A percentile compares a stretch with the other conserved stretches of the same genome.
phyloP scores from a whole-genome alignment of 2,888 invertebrate genomes.

The Biston stratarius region DNA sequence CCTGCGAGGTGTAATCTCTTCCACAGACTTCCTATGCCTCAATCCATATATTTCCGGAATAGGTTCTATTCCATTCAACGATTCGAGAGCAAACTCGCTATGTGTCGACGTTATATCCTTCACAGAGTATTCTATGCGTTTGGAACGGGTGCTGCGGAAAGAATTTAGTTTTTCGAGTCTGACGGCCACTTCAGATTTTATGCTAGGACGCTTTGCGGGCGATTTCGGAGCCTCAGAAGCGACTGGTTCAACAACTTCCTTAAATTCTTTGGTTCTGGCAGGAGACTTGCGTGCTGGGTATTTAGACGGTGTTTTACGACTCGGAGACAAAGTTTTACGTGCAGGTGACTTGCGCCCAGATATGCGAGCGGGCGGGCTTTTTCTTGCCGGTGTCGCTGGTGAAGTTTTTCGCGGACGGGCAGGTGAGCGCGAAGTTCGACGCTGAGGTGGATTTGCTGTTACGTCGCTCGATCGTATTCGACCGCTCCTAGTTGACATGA shows the following conservation, averaged over 20 bases:
- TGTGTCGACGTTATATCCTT: conserved; percentile 63
- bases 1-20: conserved; percentile 67
- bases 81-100: conserved; percentile 57
- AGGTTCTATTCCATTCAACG: conserved; percentile 64
- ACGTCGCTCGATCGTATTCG: conserved; percentile 65
- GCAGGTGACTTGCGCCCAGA: conserved; percentile 82
- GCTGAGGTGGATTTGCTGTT: conserved; percentile 72
- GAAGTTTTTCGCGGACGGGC: conserved; percentile 76
- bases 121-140: conserved; percentile 70
- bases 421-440: conserved; percentile 78
- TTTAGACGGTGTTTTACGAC: conserved; percentile 73
- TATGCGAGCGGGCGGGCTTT: conserved; percentile 68
- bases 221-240: conserved; percentile 61
- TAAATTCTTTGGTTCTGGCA: conserved; percentile 66
- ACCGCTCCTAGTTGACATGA: conserved; percentile 80
- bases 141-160: conserved; percentile 65
- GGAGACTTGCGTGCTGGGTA: conserved; percentile 79
- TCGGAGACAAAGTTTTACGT: conserved; percentile 76
- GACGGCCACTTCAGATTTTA: conserved; percentile 62
- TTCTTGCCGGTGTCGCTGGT: conserved; percentile 61
- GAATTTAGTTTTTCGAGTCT: conserved; percentile 63
- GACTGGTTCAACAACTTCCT: conserved; percentile 43
- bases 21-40: conserved; percentile 65
- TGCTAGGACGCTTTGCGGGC: conserved; percentile 67
- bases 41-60: conserved; percentile 62